Conservation (phyloP, 2,113 vertebrate species). For the Spermophilus dauricus region DNA sequence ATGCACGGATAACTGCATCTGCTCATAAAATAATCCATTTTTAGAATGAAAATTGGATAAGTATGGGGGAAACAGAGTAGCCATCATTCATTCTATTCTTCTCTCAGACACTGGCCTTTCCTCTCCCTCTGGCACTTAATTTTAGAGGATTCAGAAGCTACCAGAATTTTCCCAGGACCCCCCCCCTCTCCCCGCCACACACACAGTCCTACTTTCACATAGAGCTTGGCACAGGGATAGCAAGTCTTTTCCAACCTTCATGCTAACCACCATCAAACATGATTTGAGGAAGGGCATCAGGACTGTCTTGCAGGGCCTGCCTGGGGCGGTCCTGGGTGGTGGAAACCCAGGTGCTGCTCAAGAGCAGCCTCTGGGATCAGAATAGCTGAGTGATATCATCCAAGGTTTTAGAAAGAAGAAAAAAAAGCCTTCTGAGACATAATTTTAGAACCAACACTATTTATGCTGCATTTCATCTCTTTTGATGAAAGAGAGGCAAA, state of each 20-base stretch:
- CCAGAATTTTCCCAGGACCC: neutral
- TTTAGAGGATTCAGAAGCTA: neutral
- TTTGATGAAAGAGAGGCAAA: neutral
- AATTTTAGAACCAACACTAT: neutral
- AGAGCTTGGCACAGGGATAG: neutral
- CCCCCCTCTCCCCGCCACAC: too few relatives aligned
- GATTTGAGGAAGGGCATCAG: neutral
- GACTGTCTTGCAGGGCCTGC: neutral
- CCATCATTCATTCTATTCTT: neutral
- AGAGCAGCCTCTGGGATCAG: neutral
- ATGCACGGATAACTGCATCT: neutral
- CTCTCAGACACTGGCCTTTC: neutral
- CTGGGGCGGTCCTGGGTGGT: rapidly evolving
- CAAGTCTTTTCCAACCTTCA: neutral
- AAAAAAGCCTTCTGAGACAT: neutral
- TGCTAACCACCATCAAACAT: neutral
- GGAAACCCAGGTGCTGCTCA: neutral
- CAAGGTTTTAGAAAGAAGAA: neutral
- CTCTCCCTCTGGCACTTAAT: neutral
- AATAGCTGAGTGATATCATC: neutral
- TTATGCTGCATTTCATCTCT: neutral
- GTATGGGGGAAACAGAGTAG: neutral
- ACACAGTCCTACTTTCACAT: neutral
- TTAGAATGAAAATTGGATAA: neutral
- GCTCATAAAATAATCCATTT: neutral